phyloP scores from a whole-genome alignment of 2,888 invertebrate genomes.

The Torymus auratus region DNA sequence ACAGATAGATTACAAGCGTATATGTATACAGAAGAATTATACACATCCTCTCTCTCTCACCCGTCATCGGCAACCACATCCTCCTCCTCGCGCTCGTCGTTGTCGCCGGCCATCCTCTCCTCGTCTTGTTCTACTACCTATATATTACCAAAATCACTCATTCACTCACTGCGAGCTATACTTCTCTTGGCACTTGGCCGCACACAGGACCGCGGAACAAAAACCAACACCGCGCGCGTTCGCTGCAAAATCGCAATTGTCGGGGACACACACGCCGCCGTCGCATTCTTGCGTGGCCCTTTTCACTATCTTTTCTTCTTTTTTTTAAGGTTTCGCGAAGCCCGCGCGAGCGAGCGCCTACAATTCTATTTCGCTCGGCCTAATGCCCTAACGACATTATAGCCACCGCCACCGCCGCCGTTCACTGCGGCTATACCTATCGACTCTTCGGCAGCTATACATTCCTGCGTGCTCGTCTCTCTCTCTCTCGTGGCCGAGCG shows the following conservation, averaged over 20 bases:
- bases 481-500: too few species aligned
- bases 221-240: too few species aligned
- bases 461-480: too few species aligned
- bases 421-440: too few species aligned
- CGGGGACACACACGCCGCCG: neutral
- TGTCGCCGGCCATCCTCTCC: constrained; percentile 47
- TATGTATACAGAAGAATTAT: too few species aligned
- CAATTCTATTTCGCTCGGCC: constrained; percentile 50
- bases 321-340: constrained; percentile 51
- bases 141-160: too few species aligned
- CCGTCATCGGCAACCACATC: constrained; percentile 49
- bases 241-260: neutral
- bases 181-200: too few species aligned
- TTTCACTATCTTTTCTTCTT: too few species aligned
- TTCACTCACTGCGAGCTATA: too few species aligned
- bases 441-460: too few species aligned
- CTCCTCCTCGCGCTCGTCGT: constrained; percentile 47
- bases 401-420: neutral
- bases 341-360: constrained; percentile 11
- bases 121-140: neutral
- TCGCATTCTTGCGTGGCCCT: constrained; percentile 1
- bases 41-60: constrained; percentile 20
- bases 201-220: too few species aligned
- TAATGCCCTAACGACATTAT: constrained; percentile 57
- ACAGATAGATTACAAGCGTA: too few species aligned